Conservation (phyloP, 2,113 vertebrate genomes). For the Rhabdomys dilectus region DNA sequence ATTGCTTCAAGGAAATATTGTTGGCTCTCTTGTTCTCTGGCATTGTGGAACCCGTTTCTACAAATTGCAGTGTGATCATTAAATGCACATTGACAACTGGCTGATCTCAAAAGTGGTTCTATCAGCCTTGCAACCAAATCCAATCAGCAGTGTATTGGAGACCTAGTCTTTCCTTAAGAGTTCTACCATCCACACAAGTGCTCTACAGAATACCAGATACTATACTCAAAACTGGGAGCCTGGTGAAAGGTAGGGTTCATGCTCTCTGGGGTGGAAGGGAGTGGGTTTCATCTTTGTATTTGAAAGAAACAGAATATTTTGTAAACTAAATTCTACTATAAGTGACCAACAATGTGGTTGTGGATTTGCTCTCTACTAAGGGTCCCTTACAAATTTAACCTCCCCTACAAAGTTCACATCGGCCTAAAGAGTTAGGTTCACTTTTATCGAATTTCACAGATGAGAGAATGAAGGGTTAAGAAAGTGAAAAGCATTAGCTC, state of each 20-base stretch:
- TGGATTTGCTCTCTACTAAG: neutral
- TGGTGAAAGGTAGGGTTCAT: neutral
- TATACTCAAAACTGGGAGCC: neutral
- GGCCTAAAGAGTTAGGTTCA: neutral
- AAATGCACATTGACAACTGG: slow-evolving; percentile 57
- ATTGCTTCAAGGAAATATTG: slow-evolving; percentile 55
- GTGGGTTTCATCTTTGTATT: neutral
- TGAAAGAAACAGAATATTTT: neutral
- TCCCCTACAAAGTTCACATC: neutral
- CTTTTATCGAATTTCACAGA: slow-evolving; percentile 4
- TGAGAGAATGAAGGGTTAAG: neutral
- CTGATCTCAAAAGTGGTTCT: slow-evolving; percentile 67
- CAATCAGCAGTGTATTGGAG: slow-evolving; percentile 63
- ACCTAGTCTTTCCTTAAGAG: neutral
- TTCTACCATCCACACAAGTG: slow-evolving; percentile 44
- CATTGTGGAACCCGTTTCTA: slow-evolving; percentile 28
- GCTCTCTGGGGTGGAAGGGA: neutral
- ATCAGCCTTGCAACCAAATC: slow-evolving; percentile 59
- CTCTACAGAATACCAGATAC: slow-evolving; percentile 32
- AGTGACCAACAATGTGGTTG: neutral
- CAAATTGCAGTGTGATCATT: slow-evolving; percentile 54
- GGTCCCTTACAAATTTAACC: neutral
- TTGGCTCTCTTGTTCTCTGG: neutral
- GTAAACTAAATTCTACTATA: neutral
- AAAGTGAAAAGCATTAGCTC: neutral